These are phyloP conservation scores for Gymnoscopelus braueri DNA, from an alignment of 2,797 vertebrate species.

Conservation along the genomic window DNA sequence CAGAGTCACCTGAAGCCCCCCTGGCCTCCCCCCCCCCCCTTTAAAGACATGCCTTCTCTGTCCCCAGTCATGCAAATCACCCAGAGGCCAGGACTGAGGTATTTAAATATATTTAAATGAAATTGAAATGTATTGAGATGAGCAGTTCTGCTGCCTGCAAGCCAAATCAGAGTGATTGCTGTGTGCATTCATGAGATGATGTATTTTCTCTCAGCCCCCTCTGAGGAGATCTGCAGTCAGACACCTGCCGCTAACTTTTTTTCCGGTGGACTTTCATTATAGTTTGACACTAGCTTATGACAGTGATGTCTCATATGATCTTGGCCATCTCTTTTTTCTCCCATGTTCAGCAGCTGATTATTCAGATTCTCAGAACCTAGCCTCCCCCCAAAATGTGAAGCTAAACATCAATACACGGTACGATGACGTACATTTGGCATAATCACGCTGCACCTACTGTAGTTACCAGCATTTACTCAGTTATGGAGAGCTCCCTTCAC, in stretches of 20 bases:
- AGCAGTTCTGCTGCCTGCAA: slow-evolving; percentile 57
- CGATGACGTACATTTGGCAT: not conserved
- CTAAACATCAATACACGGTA: not conserved
- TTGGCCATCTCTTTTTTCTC: not conserved
- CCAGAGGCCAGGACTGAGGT: slow-evolving; percentile 57
- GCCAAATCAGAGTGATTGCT: slow-evolving; percentile 72
- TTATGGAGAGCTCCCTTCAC: slow-evolving; percentile 11
- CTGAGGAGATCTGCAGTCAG: slow-evolving; percentile 43
- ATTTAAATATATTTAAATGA: slow-evolving; percentile 78
- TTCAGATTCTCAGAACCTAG: not conserved
- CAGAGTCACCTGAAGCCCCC: slow-evolving; percentile 40
- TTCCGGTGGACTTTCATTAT: slow-evolving; percentile 46
- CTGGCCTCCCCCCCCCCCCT: slow-evolving; percentile 46
- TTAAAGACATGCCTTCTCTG: slow-evolving; percentile 53
- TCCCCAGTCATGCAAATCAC: slow-evolving; percentile 65
- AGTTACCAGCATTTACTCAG: slow-evolving; percentile 17
- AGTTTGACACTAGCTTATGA: slow-evolving; percentile 15
- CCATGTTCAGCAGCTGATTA: not conserved
- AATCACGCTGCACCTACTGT: not conserved
- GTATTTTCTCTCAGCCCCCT: slow-evolving; percentile 38
- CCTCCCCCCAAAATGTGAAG: not conserved
- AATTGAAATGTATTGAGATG: slow-evolving; percentile 80
- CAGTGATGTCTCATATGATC: slow-evolving; percentile 13
- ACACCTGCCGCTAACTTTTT: slow-evolving; percentile 52
- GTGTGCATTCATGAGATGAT: slow-evolving; percentile 62